These are phyloP conservation scores for Motacilla alba DNA, from an alignment of 2,113 vertebrate genomes.

Conservation along the genomic window DNA sequence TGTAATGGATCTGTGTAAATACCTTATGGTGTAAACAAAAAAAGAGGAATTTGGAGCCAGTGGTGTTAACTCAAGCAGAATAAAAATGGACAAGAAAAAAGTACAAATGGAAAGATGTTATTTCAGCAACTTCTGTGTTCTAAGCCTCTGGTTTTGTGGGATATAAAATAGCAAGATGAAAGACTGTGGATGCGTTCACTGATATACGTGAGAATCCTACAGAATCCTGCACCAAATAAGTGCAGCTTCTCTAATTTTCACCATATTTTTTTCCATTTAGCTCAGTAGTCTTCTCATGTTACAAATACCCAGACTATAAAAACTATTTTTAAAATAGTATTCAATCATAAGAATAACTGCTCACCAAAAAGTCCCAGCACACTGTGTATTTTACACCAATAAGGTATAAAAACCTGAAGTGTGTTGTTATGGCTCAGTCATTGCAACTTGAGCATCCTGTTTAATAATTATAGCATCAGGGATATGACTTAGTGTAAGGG, in stretches of 20 bases:
- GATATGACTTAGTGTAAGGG: neutral
- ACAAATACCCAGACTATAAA: neutral
- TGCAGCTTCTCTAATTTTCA: neutral
- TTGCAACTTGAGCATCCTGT: neutral
- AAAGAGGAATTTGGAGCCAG: neutral
- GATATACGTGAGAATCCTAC: neutral
- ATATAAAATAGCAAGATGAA: neutral
- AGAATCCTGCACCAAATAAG: neutral
- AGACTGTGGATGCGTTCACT: neutral
- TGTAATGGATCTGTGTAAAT: neutral
- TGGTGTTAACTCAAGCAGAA: neutral
- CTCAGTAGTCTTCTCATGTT: neutral
- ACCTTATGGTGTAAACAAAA: neutral
- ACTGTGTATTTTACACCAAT: neutral
- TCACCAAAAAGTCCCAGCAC: neutral
- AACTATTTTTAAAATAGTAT: neutral
- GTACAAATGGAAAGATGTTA: neutral
- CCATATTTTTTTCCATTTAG: neutral
- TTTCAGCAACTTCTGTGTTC: neutral
- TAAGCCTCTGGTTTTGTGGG: neutral
- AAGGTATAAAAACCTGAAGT: neutral
- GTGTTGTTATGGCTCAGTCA: neutral
- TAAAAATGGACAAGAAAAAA: neutral
- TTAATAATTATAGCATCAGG: neutral
- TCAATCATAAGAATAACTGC: neutral